Conservation (phyloP, 2,888 invertebrate species). For the Campaea margaritaria region DNA sequence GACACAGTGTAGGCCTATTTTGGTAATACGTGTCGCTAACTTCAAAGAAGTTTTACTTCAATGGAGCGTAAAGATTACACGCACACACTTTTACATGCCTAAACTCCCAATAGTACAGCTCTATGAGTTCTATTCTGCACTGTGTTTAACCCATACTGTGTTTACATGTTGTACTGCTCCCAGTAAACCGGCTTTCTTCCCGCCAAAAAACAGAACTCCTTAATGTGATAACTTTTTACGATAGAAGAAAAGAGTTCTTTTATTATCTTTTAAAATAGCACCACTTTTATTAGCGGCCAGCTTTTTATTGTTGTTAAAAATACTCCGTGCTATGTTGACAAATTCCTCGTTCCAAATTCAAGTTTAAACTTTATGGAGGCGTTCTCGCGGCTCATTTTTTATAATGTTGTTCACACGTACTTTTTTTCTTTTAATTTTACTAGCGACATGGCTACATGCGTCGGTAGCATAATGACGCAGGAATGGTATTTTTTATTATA, state of each 20-base stretch:
- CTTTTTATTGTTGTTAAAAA: constrained; percentile 47
- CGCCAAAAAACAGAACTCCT: constrained; percentile 33
- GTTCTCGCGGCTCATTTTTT: constrained; percentile 28
- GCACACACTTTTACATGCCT: too few relatives aligned
- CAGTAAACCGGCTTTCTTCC: constrained; percentile 24
- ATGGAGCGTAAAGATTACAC: too few relatives aligned
- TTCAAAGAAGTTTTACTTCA: too few relatives aligned
- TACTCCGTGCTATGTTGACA: constrained; percentile 27
- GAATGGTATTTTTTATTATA: constrained; percentile 20
- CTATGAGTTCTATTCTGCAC: too few relatives aligned
- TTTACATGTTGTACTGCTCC: constrained; percentile 10
- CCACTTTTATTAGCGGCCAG: constrained; percentile 53
- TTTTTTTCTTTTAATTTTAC: constrained; percentile 14
- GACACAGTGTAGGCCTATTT: too few relatives aligned
- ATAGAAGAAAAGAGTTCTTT: constrained; percentile 37
- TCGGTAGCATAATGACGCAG: constrained; percentile 13
- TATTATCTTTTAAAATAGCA: constrained; percentile 36
- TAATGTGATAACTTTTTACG: constrained; percentile 38
- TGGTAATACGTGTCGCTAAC: too few relatives aligned
- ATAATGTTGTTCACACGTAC: constrained; percentile 20
- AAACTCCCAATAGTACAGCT: too few relatives aligned
- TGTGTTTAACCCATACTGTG: constrained; percentile 7
- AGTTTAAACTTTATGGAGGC: constrained; percentile 22
- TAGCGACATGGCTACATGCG: constrained; percentile 1
- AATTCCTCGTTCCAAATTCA: constrained; percentile 29